Evolutionary conservation across 1,140 invertebrate species (phyloP), one percentile per base, ranked within the genome.

Genomic region (Calliphora vicina): DNA sequence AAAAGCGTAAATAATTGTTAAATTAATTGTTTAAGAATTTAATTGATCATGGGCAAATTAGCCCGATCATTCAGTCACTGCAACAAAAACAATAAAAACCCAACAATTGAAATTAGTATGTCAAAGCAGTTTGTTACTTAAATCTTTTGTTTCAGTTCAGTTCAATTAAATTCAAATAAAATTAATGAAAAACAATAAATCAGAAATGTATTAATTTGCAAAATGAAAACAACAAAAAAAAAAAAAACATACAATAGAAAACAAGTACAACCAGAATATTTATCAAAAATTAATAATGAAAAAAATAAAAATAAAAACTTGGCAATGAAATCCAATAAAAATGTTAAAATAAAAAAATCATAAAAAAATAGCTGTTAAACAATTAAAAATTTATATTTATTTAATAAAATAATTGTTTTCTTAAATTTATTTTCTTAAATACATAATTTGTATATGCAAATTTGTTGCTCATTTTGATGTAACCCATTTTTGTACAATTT

Each of bases 41-140:
- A 50, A 50, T 50, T 50, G 12, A 50, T 50, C 45, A 50, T 50
- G 45, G 45, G 35, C 35, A 5, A 35, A 35, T 35, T 35, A 35
- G 6, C 35, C 35, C 45, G 15, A 50, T 50, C 15, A 50, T 50
- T 12, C 12, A 43, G 12, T 43, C 1, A 50, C 13, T 15, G 13
- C 13, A 50, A 50, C 13, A 50, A 50, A 6, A 1, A 17, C 15
- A 35, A 35, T 5, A 35, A 35, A 0, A 50, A 50, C 12, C 45
- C 12, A 50, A 50, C 45, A 50, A 50, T 17, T 50, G 1, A 17
- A 50, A 67, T 23, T 10, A 67, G n/a, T 67, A 25, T 67, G 57
- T 10, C 61, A 80, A 80, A 57, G 1, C 13, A 82, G 80, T 82
- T 67, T 43, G 80, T 82, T 26, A 67, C 80, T 71, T 82, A 71